Conservation (phyloP, 2,888 invertebrate genomes). For the Perdita meconis region DNA sequence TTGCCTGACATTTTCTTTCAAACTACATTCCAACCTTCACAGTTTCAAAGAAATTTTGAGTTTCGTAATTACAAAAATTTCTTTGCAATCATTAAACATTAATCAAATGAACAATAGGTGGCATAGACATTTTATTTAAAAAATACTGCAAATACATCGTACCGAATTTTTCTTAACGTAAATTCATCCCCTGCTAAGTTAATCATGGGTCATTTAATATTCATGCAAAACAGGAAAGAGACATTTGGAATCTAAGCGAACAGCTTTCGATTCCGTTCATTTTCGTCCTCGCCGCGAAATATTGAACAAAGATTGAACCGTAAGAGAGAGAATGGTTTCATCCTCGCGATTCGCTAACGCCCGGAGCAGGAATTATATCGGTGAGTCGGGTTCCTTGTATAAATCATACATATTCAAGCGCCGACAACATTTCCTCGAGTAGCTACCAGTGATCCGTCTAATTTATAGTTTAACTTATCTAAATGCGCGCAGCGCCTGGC, state of each 20-base stretch:
- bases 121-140: too few species aligned
- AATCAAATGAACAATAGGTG: too few species aligned
- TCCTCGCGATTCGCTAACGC: conserved; percentile 55
- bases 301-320: conserved; percentile 35
- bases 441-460: conserved; percentile 83
- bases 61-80: too few species aligned
- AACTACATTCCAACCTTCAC: too few species aligned
- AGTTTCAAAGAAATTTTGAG: too few species aligned
- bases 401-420: conserved; percentile 83
- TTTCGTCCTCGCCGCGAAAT: background rate
- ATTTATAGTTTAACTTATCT: conserved; percentile 84
- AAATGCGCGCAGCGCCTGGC: conserved; percentile 80
- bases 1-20: too few species aligned
- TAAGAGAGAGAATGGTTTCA: conserved; percentile 11
- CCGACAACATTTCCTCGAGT: conserved; percentile 82
- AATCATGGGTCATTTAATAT: too few species aligned
- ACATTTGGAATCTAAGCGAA: background rate
- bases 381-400: conserved; percentile 78
- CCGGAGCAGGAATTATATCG: conserved; percentile 76
- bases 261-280: background rate
- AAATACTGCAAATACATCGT: too few species aligned
- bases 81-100: too few species aligned
- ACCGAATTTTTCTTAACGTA: too few species aligned
- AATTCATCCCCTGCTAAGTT: too few species aligned
- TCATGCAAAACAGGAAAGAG: background rate